Evolutionary conservation across 2,888 invertebrate genomes (phyloP).

Genomic region (Tridacna crocea): DNA sequence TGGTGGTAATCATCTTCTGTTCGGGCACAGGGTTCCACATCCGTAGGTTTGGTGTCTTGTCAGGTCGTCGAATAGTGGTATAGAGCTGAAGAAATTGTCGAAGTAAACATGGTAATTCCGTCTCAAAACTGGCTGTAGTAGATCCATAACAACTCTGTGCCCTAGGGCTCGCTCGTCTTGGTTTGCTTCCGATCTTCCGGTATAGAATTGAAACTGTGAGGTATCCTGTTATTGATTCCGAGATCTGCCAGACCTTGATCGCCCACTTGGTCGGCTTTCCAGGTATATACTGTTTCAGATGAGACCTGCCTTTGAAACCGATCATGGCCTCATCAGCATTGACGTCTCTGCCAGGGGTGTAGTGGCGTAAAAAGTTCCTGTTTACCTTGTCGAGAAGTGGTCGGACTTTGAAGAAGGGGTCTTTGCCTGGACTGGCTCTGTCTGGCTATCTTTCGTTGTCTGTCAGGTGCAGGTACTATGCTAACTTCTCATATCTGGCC

Average conservation of each 20-base stretch:
- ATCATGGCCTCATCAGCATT: constrained; percentile 50
- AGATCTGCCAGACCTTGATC: constrained; percentile 33
- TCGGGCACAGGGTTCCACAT: constrained; percentile 46
- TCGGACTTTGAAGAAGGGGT: constrained; percentile 37
- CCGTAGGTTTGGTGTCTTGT: constrained; percentile 1
- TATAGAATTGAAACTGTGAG: constrained; percentile 34
- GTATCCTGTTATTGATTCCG: constrained; percentile 8
- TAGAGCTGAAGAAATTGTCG: constrained; percentile 41
- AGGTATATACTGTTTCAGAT: constrained; percentile 40
- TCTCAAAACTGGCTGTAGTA: constrained; percentile 15
- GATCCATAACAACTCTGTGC: constrained; percentile 39
- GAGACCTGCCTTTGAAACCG: constrained; percentile 42
- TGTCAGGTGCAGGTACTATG: constrained; percentile 28
- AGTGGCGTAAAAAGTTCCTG: not conserved
- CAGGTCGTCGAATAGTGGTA: constrained; percentile 32
- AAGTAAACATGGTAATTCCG: constrained; percentile 26
- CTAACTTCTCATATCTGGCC: constrained; percentile 21
- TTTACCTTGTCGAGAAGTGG: not conserved
- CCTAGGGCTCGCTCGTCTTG: constrained; percentile 16
- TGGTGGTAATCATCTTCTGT: constrained; percentile 33
- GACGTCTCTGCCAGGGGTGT: constrained; percentile 22
- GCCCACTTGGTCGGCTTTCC: constrained; percentile 49
- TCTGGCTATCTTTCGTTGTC: not conserved
- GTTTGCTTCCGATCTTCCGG: constrained; percentile 12
- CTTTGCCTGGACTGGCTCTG: constrained; percentile 24